Base-by-base conservation (phyloP, 2,797 vertebrate genomes). In the Periparus ater region DNA sequence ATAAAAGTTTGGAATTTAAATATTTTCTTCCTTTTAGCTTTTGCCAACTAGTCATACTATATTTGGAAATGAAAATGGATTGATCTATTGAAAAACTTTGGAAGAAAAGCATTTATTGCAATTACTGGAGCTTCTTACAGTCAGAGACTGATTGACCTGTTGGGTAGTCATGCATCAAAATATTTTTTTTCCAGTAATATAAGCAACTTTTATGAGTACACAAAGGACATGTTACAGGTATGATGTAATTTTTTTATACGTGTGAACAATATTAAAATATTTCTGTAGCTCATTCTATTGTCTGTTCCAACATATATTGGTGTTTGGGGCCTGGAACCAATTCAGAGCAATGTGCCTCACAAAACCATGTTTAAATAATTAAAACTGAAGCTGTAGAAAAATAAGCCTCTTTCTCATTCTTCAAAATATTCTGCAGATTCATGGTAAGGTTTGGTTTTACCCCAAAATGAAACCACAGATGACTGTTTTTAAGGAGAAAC, bases 211-310 rank as follows among this genome's bases (percentile, higher is more conserved):
- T 47, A 4, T 29, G 45, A 51, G 13, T 40, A 36, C 7, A 17
- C 3, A 40, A 21, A 55, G 17, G 54, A 25, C 2, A 17, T 30
- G 21, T 78, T 67, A 30, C 23, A 44, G 62, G 14, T 5, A 48
- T 36, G 10, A 47, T 3, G 4, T 0, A 0, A 19, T 29, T 75
- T 42, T 71, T 72, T 30, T 7, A 26, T 29, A 13, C 10, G 4
- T 20, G 15, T 42, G 50, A 74, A 26, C 47, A 92, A 55, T 25
- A 29, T 29, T 40, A 47, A 70, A 61, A 47, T 2, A 3, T 53
- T 89, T 81, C 54, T 85, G 20, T 36, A 48, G 25, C 8, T 60
- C 13, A 4, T 55, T 47, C 1, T 36, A 2, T 63, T 70, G 16
- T 67, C 40, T 87, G 2, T 48, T 71, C 17, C 25, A 75, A 44